phyloP scores from a whole-genome alignment of 2,797 vertebrate genomes.

The Alca torda region DNA sequence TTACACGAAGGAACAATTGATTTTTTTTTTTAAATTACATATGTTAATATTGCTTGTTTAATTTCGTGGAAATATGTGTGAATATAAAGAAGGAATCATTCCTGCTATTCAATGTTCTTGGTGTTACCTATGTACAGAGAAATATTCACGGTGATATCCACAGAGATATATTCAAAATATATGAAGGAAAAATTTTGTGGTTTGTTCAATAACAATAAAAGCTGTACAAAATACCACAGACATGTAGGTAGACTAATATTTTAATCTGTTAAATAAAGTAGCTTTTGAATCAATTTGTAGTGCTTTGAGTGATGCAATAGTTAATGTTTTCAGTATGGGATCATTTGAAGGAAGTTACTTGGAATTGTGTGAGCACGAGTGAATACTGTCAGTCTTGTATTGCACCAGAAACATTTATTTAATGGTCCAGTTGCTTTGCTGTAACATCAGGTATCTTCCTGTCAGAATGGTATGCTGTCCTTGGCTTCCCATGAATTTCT shows the following conservation, averaged over 20 bases:
- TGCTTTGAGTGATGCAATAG: not conserved
- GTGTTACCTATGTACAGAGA: not conserved
- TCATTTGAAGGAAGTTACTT: not conserved
- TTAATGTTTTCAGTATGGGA: not conserved
- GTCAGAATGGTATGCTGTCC: not conserved
- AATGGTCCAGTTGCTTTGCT: not conserved
- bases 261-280: conserved; percentile 28
- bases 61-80: not conserved
- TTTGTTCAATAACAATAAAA: not conserved
- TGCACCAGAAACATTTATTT: not conserved
- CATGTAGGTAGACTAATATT: not conserved
- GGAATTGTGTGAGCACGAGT: not conserved
- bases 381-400: not conserved
- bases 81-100: not conserved
- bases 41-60: conserved; percentile 12
- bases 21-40: not conserved
- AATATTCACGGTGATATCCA: not conserved
- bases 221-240: not conserved
- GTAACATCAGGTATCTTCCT: not conserved
- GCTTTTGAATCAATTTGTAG: not conserved
- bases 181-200: not conserved
- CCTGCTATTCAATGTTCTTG: not conserved
- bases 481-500: not conserved
- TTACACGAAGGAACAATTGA: not conserved
- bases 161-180: not conserved